Percentiles rank a stretch among this genome's conserved stretches.
phyloP scores from a whole-genome alignment of 2,888 invertebrate genomes.

The Malthinus flaveolus region DNA sequence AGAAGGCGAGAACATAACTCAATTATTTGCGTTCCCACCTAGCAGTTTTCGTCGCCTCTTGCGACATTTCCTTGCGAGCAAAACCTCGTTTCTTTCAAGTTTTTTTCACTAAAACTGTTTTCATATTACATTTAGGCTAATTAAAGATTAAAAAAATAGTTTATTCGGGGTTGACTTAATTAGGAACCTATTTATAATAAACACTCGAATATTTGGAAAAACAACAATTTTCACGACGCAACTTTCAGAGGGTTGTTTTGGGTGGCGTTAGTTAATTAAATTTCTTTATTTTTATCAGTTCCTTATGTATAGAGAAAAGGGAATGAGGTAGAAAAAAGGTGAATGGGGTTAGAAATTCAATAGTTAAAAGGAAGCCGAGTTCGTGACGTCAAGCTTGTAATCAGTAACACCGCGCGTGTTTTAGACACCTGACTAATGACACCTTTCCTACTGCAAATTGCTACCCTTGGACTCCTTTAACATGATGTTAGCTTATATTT shows the following conservation, averaged over 20 bases:
- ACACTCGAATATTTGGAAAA: too few species aligned
- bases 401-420: slow-evolving; percentile 51
- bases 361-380: slow-evolving; percentile 25
- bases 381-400: slow-evolving; percentile 35
- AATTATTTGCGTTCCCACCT: slow-evolving; percentile 51
- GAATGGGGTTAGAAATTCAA: slow-evolving; percentile 9
- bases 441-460: slow-evolving; percentile 53
- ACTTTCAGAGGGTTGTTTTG: not conserved
- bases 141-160: too few species aligned
- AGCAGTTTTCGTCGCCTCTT: slow-evolving; percentile 34
- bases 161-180: too few species aligned
- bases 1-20: slow-evolving; percentile 52
- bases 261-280: not conserved
- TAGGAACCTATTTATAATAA: too few species aligned
- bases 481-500: slow-evolving; percentile 25
- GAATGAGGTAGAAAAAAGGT: not conserved
- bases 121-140: too few species aligned
- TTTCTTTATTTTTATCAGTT: not conserved
- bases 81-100: slow-evolving; percentile 25
- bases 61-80: slow-evolving; percentile 16
- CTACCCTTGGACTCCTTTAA: slow-evolving; percentile 29
- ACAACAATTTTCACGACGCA: not conserved
- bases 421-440: slow-evolving; percentile 56
- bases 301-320: not conserved
- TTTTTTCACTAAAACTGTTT: not conserved